Base-by-base conservation (phyloP, 2,797 vertebrate species). In the Pyrocephalus nanus region DNA sequence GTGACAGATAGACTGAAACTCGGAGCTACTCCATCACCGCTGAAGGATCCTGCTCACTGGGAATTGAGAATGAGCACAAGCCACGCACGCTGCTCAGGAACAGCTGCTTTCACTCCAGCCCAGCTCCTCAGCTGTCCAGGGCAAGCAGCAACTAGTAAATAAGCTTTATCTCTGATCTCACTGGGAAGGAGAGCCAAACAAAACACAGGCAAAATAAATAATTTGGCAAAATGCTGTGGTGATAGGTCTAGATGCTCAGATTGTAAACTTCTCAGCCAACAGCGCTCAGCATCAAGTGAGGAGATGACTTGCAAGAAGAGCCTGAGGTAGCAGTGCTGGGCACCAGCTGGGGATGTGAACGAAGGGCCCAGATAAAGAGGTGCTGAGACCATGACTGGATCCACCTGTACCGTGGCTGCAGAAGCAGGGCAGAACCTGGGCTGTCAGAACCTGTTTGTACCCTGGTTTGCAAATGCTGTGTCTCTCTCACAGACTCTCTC, bases 1-100 rank as follows among this genome's bases (percentile, higher is more conserved):
- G 97, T 97, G 97, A 98, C 97, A 98, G 98, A 98, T 97, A 98
- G 98, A 98, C 97, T 97, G 97, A 98, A 97, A 97, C 84, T 96
- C 97, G 21, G 92, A 96, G 93, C 97, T 96, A 97, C 97, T 98
- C 97, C 94, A 98, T 98, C 98, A 98, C 97, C 19, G 51, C 88
- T 86, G 96, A 89, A 88, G 85, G 94, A 97, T 97, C 96, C 94
- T 78, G 95, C 95, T 97, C 88, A 50, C 75, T 71, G 93, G 93
- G 96, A 95, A 86, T 92, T 91, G 82, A 61, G 96, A 97, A 95
- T 60, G 93, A 95, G 87, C 79, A 54, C 90, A 75, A 87, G 40
- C 51, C 83, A 88, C 0, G 87, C 90, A 86, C 17, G 4, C 58
- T 78, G 76, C 95, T 91, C 78, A 54, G 87, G 86, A 97, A 80